A percentile compares a stretch with the other conserved stretches of the same genome.
Conservation (phyloP, 2,797 vertebrate genomes). For the Neosilurus hyrtlii region DNA sequence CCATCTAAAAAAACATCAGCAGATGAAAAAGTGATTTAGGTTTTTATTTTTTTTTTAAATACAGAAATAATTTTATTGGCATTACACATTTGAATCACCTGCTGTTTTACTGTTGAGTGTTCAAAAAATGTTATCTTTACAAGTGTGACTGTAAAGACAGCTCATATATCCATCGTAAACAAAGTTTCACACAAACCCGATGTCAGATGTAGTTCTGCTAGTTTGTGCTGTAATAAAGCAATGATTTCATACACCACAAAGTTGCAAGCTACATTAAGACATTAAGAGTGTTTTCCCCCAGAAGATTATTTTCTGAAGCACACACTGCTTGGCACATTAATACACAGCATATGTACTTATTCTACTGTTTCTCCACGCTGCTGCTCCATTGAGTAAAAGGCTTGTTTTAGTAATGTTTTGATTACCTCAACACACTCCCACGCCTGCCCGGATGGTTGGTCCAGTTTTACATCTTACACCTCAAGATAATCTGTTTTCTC, state of each 20-base stretch:
- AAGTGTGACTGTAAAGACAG: not conserved
- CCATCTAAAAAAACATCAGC: not conserved
- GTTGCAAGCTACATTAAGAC: not conserved
- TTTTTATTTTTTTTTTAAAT: not conserved
- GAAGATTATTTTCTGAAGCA: conserved; percentile 22
- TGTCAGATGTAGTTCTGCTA: not conserved
- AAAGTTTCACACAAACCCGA: not conserved
- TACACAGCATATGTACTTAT: conserved; percentile 35
- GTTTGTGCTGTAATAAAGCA: not conserved
- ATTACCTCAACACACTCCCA: conserved; percentile 18
- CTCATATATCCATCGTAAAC: not conserved
- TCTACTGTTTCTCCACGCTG: conserved; percentile 40
- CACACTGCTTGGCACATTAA: conserved; percentile 42
- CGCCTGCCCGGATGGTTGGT: not conserved
- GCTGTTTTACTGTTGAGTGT: not conserved
- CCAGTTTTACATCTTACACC: conserved; percentile 51
- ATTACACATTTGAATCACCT: not conserved
- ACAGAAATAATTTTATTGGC: not conserved
- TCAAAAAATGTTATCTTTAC: not conserved
- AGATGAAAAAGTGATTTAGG: not conserved
- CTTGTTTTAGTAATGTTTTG: conserved; percentile 48
- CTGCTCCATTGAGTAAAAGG: conserved; percentile 50
- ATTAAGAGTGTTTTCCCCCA: conserved; percentile 20
- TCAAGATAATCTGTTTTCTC: conserved; percentile 53
- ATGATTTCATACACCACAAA: not conserved